phyloP scores from a whole-genome alignment of 2,797 vertebrate species.

The Acanthurus tractus region DNA sequence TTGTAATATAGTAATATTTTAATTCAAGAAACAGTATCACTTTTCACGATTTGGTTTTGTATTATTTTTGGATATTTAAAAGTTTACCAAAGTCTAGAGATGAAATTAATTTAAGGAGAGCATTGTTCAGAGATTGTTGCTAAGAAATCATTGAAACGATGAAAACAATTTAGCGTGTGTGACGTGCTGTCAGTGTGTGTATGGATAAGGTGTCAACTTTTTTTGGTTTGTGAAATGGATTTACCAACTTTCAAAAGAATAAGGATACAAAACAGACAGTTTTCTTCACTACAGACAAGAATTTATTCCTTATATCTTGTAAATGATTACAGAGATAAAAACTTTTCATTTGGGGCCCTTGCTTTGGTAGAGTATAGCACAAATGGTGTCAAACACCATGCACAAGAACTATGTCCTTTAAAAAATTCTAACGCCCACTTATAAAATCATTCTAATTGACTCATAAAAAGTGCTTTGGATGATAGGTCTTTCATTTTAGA shows the following conservation, averaged over 20 bases:
- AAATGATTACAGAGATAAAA: constrained; percentile 42
- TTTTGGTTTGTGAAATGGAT: background rate
- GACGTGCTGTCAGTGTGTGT: constrained; percentile 1
- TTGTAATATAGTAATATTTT: too few relatives aligned
- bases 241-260: constrained; percentile 2
- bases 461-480: constrained; percentile 41
- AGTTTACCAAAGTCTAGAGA: background rate
- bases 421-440: constrained; percentile 44
- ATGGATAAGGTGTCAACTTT: background rate
- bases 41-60: background rate
- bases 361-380: constrained; percentile 54
- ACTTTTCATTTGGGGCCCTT: constrained; percentile 41
- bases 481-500: constrained; percentile 30
- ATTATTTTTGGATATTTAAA: background rate
- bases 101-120: background rate
- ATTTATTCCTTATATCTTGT: constrained; percentile 32
- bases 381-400: constrained; percentile 52
- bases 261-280: constrained; percentile 3
- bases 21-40: background rate
- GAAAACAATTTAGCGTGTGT: background rate
- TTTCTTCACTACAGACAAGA: constrained; percentile 20
- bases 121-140: background rate
- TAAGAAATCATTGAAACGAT: background rate
- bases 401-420: constrained; percentile 38
- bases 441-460: constrained; percentile 48